These are phyloP conservation scores for Myotis findleyi DNA, from an alignment of 2,797 vertebrate species.

Conservation along the genomic window DNA sequence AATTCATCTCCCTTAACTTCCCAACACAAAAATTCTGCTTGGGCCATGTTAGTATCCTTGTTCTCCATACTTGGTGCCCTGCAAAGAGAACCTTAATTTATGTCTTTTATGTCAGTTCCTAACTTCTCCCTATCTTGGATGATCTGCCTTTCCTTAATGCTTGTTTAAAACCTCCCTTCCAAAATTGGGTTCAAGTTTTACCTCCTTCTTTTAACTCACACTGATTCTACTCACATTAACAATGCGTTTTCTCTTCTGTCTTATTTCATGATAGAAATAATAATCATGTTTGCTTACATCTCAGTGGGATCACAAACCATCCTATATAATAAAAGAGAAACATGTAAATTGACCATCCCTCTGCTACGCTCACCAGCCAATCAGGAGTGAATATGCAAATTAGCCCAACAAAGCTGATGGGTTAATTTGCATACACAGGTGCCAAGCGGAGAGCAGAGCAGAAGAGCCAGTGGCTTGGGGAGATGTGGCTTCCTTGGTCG, in stretches of 20 bases:
- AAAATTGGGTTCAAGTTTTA: not conserved
- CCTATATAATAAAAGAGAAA: too few species aligned
- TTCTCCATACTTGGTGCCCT: not conserved
- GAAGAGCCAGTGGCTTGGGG: too few species aligned
- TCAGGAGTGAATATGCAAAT: too few species aligned
- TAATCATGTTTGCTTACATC: slow-evolving; percentile 25
- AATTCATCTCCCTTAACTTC: not conserved
- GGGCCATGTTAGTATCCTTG: not conserved
- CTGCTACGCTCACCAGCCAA: too few species aligned
- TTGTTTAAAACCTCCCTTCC: not conserved
- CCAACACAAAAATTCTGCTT: slow-evolving; percentile 11
- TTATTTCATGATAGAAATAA: slow-evolving; percentile 41
- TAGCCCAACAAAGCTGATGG: too few species aligned
- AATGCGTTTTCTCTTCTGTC: not conserved
- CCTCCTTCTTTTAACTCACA: slow-evolving; percentile 2
- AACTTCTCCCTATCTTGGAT: not conserved
- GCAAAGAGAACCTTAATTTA: not conserved
- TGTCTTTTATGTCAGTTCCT: not conserved
- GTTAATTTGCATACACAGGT: too few species aligned
- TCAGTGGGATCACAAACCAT: slow-evolving; percentile 6
- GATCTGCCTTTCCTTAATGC: not conserved
- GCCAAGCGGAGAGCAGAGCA: too few species aligned
- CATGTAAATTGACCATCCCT: too few species aligned
- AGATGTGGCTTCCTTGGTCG: too few species aligned
- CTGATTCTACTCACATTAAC: not conserved